Percentiles rank a stretch among this genome's conserved stretches.
phyloP scores from a whole-genome alignment of 2,797 vertebrate species.

The Phoeniculus purpureus region DNA sequence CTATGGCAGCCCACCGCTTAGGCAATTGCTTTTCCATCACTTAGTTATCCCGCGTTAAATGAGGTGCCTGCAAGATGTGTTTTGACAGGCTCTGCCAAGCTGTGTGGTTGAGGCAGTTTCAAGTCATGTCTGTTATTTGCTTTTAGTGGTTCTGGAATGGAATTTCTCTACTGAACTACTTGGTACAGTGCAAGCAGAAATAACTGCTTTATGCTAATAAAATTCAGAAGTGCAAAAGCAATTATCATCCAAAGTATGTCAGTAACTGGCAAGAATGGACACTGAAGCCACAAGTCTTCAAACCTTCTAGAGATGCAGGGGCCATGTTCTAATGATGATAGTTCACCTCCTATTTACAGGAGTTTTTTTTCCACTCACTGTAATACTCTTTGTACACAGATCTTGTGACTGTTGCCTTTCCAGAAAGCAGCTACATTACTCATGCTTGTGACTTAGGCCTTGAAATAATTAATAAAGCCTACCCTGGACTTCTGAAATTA shows the following conservation, averaged over 20 bases:
- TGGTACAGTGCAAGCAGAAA: background rate
- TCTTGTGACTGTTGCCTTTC: background rate
- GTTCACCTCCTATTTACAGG: background rate
- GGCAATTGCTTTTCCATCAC: conserved; percentile 38
- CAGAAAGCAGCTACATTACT: background rate
- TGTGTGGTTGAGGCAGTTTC: conserved; percentile 46
- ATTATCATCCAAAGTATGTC: background rate
- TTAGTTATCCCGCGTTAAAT: conserved; percentile 40
- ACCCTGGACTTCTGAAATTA: background rate
- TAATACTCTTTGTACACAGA: fast-evolving
- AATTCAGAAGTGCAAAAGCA: background rate
- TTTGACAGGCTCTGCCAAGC: conserved; percentile 60
- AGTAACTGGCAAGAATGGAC: background rate
- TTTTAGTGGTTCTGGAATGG: conserved; percentile 26
- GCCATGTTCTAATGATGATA: background rate
- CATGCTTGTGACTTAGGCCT: background rate
- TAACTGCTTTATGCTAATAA: background rate
- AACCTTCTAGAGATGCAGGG: background rate
- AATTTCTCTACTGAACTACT: conserved; percentile 29
- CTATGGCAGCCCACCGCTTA: background rate
- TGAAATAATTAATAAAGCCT: background rate
- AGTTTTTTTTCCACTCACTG: background rate
- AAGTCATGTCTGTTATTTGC: conserved; percentile 46
- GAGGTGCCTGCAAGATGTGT: conserved; percentile 23
- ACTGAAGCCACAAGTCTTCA: background rate